Evolutionary conservation across 2,888 invertebrate genomes (phyloP).

Genomic region (Cantharis flavilabris): DNA sequence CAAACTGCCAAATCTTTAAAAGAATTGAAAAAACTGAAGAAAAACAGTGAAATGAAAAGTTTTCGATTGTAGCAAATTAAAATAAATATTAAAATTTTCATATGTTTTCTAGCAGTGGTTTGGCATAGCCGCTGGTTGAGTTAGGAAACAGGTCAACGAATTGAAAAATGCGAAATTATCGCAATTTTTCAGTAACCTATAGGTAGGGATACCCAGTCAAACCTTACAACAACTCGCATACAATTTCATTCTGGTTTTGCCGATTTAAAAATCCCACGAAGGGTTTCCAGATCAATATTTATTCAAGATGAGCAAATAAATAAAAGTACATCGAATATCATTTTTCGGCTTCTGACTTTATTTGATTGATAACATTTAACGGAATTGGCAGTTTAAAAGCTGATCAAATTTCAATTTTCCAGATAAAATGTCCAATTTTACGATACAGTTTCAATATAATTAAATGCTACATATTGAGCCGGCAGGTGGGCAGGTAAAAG

Average conservation of each 20-base stretch:
- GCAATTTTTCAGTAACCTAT: neutral
- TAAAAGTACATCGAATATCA: neutral
- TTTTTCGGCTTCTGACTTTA: neutral
- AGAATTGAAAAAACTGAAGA: neutral
- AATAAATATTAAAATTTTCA: neutral
- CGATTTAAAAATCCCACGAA: neutral
- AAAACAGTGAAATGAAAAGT: no score
- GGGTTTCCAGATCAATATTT: neutral
- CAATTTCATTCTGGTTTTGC: neutral
- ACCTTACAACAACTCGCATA: neutral
- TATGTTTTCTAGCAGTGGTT: no score
- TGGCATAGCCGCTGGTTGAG: neutral
- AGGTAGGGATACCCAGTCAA: neutral
- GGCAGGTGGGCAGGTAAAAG: neutral
- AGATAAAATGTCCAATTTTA: neutral
- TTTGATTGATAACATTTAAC: neutral
- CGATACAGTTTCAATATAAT: neutral
- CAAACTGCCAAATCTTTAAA: no score
- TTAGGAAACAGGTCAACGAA: neutral
- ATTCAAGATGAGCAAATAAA: neutral
- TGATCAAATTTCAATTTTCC: neutral
- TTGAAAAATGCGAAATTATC: neutral
- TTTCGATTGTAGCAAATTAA: neutral
- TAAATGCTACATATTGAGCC: neutral
- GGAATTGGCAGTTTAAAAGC: neutral